A percentile compares a stretch with the other conserved stretches of the same genome.
Evolutionary conservation across 2,797 vertebrate genomes (phyloP).

Genomic region (Aselliscus stoliczkanus): DNA sequence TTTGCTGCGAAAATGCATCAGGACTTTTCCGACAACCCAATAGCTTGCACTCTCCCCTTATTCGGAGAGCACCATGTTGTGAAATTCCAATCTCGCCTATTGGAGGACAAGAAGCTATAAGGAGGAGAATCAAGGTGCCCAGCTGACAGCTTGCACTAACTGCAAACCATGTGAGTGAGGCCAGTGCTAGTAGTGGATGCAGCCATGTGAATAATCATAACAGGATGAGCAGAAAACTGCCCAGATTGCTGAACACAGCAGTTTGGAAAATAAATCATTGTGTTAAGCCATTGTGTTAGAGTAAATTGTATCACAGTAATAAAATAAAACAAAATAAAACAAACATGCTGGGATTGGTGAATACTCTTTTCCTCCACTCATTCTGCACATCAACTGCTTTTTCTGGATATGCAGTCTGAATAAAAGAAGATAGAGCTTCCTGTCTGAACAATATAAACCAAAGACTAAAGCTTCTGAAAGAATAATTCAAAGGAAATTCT

Average conservation of each 20-base stretch:
- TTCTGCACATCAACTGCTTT: not conserved
- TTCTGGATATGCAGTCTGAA: not conserved
- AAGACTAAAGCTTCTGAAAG: not conserved
- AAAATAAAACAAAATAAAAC: not conserved
- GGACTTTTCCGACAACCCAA: too few species aligned
- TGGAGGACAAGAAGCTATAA: not conserved
- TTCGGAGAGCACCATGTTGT: not conserved
- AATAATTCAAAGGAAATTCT: not conserved
- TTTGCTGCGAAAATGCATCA: too few species aligned
- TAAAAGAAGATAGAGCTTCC: not conserved
- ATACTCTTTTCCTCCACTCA: not conserved
- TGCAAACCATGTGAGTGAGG: not conserved
- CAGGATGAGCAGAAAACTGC: not conserved
- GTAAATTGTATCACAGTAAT: not conserved
- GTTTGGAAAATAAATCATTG: not conserved
- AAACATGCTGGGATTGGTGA: not conserved
- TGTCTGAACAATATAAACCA: not conserved
- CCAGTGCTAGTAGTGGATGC: rapidly evolving
- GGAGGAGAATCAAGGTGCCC: not conserved
- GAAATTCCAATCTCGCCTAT: not conserved
- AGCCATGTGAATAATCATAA: not conserved
- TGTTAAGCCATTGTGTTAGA: not conserved
- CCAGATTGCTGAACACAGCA: not conserved
- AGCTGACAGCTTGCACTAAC: not conserved
- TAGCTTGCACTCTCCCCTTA: not conserved